These are phyloP conservation scores for Cossypha polioptera DNA, from an alignment of 2,797 vertebrate species.

Conservation along the genomic window DNA sequence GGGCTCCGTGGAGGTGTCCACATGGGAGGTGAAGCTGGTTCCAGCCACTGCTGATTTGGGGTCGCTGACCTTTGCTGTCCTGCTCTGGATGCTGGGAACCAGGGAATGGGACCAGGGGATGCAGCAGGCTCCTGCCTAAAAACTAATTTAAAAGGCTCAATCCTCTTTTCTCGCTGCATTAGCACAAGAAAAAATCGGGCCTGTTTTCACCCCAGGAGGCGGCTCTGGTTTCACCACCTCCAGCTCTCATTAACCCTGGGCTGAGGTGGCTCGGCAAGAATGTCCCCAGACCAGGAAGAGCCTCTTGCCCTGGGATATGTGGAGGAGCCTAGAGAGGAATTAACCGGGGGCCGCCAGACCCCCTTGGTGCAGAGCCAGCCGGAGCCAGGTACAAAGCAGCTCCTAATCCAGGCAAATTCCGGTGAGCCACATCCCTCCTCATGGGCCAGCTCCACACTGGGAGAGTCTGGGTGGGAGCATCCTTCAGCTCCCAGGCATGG, in stretches of 20 bases:
- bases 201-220: constrained; percentile 3
- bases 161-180: not conserved
- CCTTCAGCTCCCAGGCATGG: not conserved
- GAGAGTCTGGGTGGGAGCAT: not conserved
- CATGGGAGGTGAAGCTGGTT: too few relatives aligned
- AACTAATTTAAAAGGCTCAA: constrained; percentile 5
- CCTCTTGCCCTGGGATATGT: not conserved
- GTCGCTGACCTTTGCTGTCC: not conserved
- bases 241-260: not conserved
- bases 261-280: not conserved
- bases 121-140: not conserved
- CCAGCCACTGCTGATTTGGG: not conserved
- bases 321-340: not conserved
- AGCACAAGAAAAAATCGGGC: constrained; percentile 41
- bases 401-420: constrained; percentile 24
- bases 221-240: constrained; percentile 38
- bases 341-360: not conserved
- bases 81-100: not conserved
- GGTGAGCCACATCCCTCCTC: not conserved
- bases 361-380: not conserved
- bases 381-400: constrained; percentile 29
- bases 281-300: not conserved
- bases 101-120: fast-evolving
- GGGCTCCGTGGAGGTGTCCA: not conserved
- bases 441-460: fast-evolving